These are phyloP conservation scores for Xiphias gladius DNA, from an alignment of 2,113 vertebrate genomes.

Conservation along the genomic window DNA sequence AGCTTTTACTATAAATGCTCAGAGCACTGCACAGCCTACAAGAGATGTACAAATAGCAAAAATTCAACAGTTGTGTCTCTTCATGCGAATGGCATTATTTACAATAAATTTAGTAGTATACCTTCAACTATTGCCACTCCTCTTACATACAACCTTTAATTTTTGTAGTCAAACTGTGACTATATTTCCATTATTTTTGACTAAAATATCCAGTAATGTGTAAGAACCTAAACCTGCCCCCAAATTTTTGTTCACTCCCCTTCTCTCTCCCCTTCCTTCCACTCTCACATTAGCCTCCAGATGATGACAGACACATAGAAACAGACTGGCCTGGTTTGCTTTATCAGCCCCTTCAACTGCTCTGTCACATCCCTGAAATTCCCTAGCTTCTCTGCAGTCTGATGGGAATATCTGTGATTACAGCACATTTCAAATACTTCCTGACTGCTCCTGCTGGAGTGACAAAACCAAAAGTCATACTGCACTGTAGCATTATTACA, in stretches of 20 bases:
- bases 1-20: neutral
- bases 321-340: slow-evolving; percentile 10
- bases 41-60: neutral
- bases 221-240: neutral
- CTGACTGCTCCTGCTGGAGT: slow-evolving; percentile 4
- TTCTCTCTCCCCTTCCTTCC: neutral
- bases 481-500: neutral
- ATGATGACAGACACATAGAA: slow-evolving; percentile 21
- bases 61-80: neutral
- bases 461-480: neutral
- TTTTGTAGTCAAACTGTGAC: neutral
- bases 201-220: neutral
- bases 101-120: neutral
- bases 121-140: neutral
- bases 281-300: neutral
- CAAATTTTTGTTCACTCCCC: neutral
- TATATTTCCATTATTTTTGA: neutral
- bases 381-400: neutral
- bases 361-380: slow-evolving; percentile 6
- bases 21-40: neutral
- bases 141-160: neutral
- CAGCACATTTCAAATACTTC: slow-evolving; percentile 9
- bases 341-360: slow-evolving; percentile 20
- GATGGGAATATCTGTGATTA: slow-evolving; percentile 34
- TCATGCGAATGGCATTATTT: neutral